Base-by-base conservation (phyloP, 2,797 vertebrate genomes). In the Eurystomus glaucurus region DNA sequence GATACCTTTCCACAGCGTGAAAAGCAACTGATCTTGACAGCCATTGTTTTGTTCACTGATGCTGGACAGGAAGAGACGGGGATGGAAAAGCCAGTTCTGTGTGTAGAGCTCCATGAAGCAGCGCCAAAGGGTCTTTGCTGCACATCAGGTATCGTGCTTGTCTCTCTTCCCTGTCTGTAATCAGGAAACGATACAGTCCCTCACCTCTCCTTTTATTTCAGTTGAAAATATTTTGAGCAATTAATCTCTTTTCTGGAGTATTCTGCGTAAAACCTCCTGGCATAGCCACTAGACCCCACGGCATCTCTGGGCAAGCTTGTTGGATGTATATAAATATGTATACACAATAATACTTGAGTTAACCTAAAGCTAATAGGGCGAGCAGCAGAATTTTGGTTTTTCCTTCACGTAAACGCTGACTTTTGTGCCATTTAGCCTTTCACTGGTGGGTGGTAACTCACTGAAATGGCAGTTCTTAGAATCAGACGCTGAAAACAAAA, bases 391-490 rank as follows among this genome's bases (percentile, higher is more conserved):
- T 69, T 95, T 77, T 65, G 45, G 39, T 8, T 43, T 77, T 88
- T 77, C 21, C 71, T 91, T 65, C 69, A 43, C 61, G 14, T 69
- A 41, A 85, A 35, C 1, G 4, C 31, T 66, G 66, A 15, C 17
- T 93, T 81, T 91, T 93, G 45, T 89, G 75, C 45, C 65, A 31
- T 51, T 9, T 15, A 78, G 85, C 45, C 23, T 83, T 85, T 77
- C 83, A 43, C 15, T 85, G 75, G 77, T 83, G 93, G 88, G 88
- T 94, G 88, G 95, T 61, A 97, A 87, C 71, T 85, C 48, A 48
- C 50, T 93, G 78, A 89, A 85, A 92, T 58, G 39, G 46, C 58
- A 94, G 26, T 94, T 97, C 93, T 97, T 93, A 91, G 96, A 93
- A 96, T 91, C 64, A 95, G 65, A 69, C 57, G 14, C 58, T 54